Conservation (phyloP, 2,113 vertebrate species). For the Seriola rivoliana region DNA sequence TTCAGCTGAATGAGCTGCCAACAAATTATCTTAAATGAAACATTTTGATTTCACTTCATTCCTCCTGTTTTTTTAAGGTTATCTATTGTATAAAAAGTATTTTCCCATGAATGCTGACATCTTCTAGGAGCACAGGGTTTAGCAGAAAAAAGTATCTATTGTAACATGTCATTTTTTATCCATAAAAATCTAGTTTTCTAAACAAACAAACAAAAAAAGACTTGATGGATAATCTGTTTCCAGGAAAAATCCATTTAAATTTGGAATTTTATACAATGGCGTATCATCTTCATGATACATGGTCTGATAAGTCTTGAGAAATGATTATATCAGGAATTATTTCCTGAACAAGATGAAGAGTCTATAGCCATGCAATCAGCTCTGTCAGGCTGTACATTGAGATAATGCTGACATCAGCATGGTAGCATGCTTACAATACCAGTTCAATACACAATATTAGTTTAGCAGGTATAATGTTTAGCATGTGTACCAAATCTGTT, state of each 20-base stretch:
- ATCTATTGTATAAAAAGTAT: not conserved
- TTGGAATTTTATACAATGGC: not conserved
- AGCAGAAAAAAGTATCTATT: not conserved
- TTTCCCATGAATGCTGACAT: constrained; percentile 9
- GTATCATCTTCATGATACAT: not conserved
- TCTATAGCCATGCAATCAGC: too few relatives aligned
- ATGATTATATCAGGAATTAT: not conserved
- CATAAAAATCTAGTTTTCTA: not conserved
- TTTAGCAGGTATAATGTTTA: too few relatives aligned
- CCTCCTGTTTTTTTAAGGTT: not conserved
- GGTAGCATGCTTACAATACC: too few relatives aligned
- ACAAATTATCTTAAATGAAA: constrained; percentile 10
- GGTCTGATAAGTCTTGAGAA: not conserved
- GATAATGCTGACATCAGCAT: too few relatives aligned
- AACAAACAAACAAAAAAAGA: not conserved
- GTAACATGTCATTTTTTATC: not conserved
- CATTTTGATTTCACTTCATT: not conserved
- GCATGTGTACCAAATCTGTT: too few relatives aligned
- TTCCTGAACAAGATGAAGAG: too few relatives aligned
- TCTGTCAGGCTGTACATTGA: too few relatives aligned
- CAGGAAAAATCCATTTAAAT: not conserved
- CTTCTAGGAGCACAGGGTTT: not conserved
- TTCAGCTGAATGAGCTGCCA: constrained; percentile 1
- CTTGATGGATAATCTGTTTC: not conserved
- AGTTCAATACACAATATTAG: too few relatives aligned